These are phyloP conservation scores for Zygaena filipendulae DNA, from an alignment of 2,888 invertebrate species.

Conservation along the genomic window DNA sequence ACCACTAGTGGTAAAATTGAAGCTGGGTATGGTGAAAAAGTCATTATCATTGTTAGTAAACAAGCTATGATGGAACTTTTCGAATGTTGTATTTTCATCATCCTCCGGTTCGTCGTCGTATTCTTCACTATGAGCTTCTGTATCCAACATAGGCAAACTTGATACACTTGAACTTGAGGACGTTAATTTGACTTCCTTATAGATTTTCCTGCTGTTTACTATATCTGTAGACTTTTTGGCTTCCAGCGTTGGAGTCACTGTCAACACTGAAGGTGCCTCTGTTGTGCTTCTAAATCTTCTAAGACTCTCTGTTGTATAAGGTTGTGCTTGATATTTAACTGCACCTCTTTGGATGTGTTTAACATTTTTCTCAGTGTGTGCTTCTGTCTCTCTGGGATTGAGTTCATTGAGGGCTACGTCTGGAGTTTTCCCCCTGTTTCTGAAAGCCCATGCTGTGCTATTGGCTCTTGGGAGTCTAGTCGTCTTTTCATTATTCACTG, in stretches of 20 bases:
- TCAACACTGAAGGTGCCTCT: conserved; percentile 33
- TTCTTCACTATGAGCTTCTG: conserved; percentile 22
- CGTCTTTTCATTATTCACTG: conserved; percentile 32
- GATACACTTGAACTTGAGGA: conserved; percentile 30
- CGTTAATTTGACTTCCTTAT: conserved; percentile 40
- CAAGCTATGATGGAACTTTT: conserved; percentile 60
- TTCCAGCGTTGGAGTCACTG: conserved; percentile 54
- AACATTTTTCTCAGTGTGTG: conserved; percentile 54
- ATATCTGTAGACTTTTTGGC: conserved; percentile 47
- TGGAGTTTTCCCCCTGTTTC: conserved; percentile 31
- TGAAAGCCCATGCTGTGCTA: conserved; percentile 27
- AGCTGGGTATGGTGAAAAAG: conserved; percentile 60
- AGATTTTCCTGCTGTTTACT: conserved; percentile 44
- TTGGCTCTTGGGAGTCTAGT: conserved; percentile 29
- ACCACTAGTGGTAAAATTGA: conserved; percentile 33
- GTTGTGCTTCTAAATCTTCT: conserved; percentile 28
- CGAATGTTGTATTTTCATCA: conserved; percentile 36
- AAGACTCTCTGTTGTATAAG: conserved; percentile 31
- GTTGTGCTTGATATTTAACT: conserved; percentile 33
- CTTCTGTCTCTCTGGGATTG: conserved; percentile 48
- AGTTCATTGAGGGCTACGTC: conserved; percentile 52
- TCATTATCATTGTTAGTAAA: conserved; percentile 60
- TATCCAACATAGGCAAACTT: conserved; percentile 25
- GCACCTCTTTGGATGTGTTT: conserved; percentile 60
- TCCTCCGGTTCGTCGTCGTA: conserved; percentile 31